phyloP scores from a whole-genome alignment of 2,888 invertebrate species.

The Dryobota labecula region DNA sequence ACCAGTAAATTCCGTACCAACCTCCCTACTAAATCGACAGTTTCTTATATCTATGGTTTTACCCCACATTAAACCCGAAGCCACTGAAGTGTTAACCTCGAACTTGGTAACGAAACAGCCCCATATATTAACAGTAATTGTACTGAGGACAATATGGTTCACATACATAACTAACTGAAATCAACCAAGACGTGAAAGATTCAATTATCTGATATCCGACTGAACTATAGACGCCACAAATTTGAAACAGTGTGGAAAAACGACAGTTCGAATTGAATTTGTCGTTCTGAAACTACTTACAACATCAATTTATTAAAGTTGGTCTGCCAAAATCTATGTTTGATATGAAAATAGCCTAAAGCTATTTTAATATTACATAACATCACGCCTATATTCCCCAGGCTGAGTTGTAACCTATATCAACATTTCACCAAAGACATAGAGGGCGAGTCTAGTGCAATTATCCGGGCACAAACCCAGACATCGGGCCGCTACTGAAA shows the following conservation, averaged over 20 bases:
- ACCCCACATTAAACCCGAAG: slow-evolving; percentile 21
- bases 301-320: slow-evolving; percentile 22
- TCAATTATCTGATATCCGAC: slow-evolving; percentile 45
- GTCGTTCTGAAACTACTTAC: slow-evolving; percentile 5
- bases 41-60: no score
- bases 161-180: slow-evolving; percentile 15
- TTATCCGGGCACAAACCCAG: not conserved
- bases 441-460: not conserved
- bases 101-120: slow-evolving; percentile 28
- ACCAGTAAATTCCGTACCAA: not conserved
- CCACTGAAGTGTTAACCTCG: slow-evolving; percentile 30
- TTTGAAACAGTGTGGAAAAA: slow-evolving; percentile 14
- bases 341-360: not conserved
- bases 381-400: fast-evolving
- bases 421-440: not conserved
- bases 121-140: slow-evolving; percentile 47
- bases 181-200: slow-evolving; percentile 26
- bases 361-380: not conserved
- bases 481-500: not conserved
- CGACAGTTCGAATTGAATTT: slow-evolving; percentile 20
- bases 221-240: slow-evolving; percentile 5
- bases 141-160: slow-evolving; percentile 17
- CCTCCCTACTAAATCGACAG: not conserved
- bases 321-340: slow-evolving; percentile 7
- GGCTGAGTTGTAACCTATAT: not conserved